Evolutionary conservation across 2,113 vertebrate genomes (phyloP), one percentile per base, ranked within the genome.

Genomic region (Rhinopomastus cyanomelas): DNA sequence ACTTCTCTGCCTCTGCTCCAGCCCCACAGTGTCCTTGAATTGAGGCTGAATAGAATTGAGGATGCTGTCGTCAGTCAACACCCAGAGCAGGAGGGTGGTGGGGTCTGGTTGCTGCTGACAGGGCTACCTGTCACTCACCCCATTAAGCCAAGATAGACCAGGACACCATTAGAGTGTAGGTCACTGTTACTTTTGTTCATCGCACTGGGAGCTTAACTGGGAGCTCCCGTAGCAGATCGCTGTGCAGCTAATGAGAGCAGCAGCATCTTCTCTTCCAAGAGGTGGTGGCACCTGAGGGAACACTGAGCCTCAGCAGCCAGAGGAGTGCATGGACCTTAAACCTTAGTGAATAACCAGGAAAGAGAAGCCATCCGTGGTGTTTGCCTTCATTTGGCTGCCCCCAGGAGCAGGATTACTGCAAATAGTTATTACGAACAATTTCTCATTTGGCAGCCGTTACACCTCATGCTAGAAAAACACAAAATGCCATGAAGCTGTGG

Each of bases 151-250:
- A 2, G 26, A 3, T 2, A 27, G 46, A 14, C 25, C 66, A 26
- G 71, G n/a, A 7, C 4, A 48, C 34, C 16, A 5, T 32, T 12
- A 27, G 25, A 17, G 5, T 17, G 37, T 3, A n/a, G 37, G 14
- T 30, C 26, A 34, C 27, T 30, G 42, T 29, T 65, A 10, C 19
- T 77, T 34, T 46, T 53, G 36, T 46, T 62, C 32, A 25, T 25
- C 21, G n/a, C 60, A 25, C 7, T 3, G 17, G 26, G 23, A 44
- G 27, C 13, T 71, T 7, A 39, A 42, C 56, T 48, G 5, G 32
- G 52, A 57, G 60, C 39, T 82, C 26, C 30, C 0, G 4, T 5
- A 15, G 59, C 17, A 55, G 48, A 6, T 48, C 0, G 0, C 3
- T 22, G n/a, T 29, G 59, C 30, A 25, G 56, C 3, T 18, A 37